Evolutionary conservation across 2,797 vertebrate species (phyloP).

Genomic region (Leptoclinus maculatus): DNA sequence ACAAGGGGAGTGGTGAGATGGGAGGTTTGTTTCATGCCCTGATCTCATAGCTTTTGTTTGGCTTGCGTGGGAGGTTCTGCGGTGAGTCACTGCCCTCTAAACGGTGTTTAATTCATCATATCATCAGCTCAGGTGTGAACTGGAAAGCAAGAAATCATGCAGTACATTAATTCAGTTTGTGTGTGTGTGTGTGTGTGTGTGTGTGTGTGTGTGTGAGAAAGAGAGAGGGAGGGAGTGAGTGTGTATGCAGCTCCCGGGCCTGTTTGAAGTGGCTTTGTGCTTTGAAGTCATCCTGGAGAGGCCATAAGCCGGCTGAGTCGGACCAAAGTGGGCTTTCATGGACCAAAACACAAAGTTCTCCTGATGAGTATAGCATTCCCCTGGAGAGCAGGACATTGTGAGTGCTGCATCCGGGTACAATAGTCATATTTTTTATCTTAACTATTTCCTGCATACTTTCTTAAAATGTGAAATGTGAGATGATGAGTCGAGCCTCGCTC

Average conservation of each 20-base stretch:
- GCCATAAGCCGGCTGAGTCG: constrained; percentile 55
- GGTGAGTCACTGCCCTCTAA: constrained; percentile 61
- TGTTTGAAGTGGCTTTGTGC: constrained; percentile 83
- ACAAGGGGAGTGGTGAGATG: constrained; percentile 19
- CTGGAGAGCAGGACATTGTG: constrained; percentile 6
- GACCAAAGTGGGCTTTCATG: constrained; percentile 77
- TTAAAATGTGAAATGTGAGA: constrained; percentile 21
- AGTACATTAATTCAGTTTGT: constrained; percentile 28
- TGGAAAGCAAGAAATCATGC: constrained; percentile 18
- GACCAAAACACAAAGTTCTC: constrained; percentile 46
- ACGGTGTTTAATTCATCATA: constrained; percentile 19
- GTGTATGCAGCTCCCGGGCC: constrained; percentile 47
- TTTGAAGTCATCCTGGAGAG: constrained; percentile 81
- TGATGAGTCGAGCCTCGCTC: not conserved
- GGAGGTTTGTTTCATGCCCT: constrained; percentile 12
- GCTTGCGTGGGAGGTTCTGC: constrained; percentile 46
- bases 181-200: constrained; percentile 1
- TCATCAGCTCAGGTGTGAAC: constrained; percentile 37
- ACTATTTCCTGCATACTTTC: not conserved
- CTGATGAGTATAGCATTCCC: constrained; percentile 33
- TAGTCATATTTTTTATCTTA: not conserved
- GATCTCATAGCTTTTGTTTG: constrained; percentile 59
- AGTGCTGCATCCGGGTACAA: not conserved
- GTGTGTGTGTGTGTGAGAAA: not conserved
- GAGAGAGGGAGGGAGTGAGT: not conserved